Base-by-base conservation (phyloP, 2,113 vertebrate genomes). In the Numida meleagris region DNA sequence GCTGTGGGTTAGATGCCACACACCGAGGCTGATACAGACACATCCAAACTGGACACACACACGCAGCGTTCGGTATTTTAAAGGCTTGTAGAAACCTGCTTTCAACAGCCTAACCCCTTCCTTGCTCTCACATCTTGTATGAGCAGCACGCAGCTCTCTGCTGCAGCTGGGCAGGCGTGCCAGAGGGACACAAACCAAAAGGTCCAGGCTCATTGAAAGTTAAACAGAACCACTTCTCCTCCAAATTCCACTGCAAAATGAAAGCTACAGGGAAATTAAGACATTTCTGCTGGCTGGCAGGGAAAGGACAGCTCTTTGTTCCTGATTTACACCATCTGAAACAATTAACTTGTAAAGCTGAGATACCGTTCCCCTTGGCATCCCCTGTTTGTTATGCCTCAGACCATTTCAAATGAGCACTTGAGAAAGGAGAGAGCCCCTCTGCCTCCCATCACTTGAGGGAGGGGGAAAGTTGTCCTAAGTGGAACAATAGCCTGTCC, bases 401-500 rank as follows among this genome's bases (percentile, higher is more conserved):
- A 79, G 81, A 84, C 59, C 23, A 79, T 83, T 90, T 92, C 65
- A 88, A 78, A 91, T 4, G 58, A 93, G 82, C 71, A 67, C 92
- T 95, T 92, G 86, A 82, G 74, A 84, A 85, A 62, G n/a, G 63
- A 91, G 36, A 57, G 73, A 84, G 86, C 40, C 73, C 72, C 90
- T 94, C 72, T 85, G 81, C 73, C 53, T 88, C 74, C 85, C 42
- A 79, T 73, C 89, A 94, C 82, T 71, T n/a, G 31, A 86, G 74
- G 61, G 82, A 96, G 78, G 71, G 61, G 82, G 70, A 21, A 93
- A 88, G 50, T 90, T 91, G 80, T 94, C 73, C 88, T 94, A 90
- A 91, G 71, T 40, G 40, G 80, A 92, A 95, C 83, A 92, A 76
- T 86, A 88, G 88, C 50, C 81, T 92, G 82, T 94, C 96, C 96